These are phyloP conservation scores for Oscheius sp. DNA, from an alignment of 2,888 invertebrate species.

Conservation along the genomic window DNA sequence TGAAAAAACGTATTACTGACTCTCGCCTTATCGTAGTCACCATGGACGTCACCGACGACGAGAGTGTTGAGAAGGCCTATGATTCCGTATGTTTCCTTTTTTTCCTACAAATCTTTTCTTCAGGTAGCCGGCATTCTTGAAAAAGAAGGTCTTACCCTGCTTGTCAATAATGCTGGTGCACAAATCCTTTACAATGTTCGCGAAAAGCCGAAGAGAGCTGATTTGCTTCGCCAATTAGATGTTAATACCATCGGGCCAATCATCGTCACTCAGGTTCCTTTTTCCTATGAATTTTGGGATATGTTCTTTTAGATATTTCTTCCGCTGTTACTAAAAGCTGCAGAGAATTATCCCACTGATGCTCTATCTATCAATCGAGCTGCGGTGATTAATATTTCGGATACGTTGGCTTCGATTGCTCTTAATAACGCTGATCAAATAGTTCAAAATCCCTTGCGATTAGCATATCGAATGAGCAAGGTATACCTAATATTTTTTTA, in stretches of 20 bases:
- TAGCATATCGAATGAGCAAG: conserved; percentile 29
- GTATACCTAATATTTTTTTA: background rate
- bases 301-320: conserved; percentile 28
- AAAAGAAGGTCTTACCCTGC: conserved; percentile 38
- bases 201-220: conserved; percentile 71
- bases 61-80: conserved; percentile 16
- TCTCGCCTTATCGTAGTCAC: conserved; percentile 7
- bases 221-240: conserved; percentile 78
- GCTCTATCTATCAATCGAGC: conserved; percentile 30
- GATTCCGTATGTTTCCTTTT: conserved; percentile 3
- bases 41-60: conserved; percentile 20
- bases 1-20: conserved; percentile 13
- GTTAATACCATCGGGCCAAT: conserved; percentile 76
- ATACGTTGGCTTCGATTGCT: conserved; percentile 31
- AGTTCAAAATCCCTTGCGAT: conserved; percentile 23
- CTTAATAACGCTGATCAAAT: conserved; percentile 24
- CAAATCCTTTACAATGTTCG: conserved; percentile 14
- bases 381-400: conserved; percentile 42
- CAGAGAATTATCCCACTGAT: conserved; percentile 3
- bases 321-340: conserved; percentile 37
- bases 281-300: background rate
- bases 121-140: conserved; percentile 37
- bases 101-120: background rate
- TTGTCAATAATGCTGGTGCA: conserved; percentile 32
- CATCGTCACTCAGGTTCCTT: conserved; percentile 35